These are phyloP conservation scores for Pheucticus melanocephalus DNA, from an alignment of 2,113 vertebrate species.

Conservation along the genomic window DNA sequence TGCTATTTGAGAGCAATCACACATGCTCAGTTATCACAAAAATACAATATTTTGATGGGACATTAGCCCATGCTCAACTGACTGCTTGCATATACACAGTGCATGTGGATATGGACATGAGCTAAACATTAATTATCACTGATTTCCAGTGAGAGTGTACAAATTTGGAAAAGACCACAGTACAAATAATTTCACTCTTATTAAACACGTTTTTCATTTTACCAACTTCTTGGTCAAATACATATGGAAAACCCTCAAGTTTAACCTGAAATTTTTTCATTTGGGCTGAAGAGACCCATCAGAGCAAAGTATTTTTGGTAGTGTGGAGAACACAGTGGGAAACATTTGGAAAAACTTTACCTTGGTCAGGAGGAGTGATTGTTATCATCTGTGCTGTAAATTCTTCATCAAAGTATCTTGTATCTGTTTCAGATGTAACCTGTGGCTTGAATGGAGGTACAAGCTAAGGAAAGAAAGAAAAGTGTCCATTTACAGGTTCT, in stretches of 20 bases:
- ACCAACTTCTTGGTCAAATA: neutral
- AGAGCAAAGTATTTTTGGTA: neutral
- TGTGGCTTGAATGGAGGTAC: slow-evolving; percentile 92
- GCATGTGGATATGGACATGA: neutral
- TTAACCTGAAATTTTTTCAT: neutral
- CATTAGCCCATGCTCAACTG: neutral
- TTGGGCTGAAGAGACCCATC: neutral
- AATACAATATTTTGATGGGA: neutral
- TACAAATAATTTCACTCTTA: neutral
- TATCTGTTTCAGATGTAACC: slow-evolving; percentile 94
- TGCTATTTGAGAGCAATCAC: neutral
- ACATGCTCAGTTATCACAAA: neutral
- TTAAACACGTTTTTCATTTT: neutral
- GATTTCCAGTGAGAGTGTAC: neutral
- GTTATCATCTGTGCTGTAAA: slow-evolving; percentile 96
- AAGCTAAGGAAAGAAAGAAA: slow-evolving; percentile 73
- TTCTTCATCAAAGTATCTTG: slow-evolving; percentile 94
- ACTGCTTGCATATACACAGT: neutral
- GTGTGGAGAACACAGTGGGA: neutral
- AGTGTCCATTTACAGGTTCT: neutral
- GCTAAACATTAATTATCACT: neutral
- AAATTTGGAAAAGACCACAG: neutral
- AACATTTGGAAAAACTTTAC: slow-evolving; percentile 63
- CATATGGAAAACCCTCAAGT: neutral
- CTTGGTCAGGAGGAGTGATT: slow-evolving; percentile 96